These are phyloP conservation scores for Sphaerophoria taeniata DNA, from an alignment of 2,888 invertebrate species.

Conservation along the genomic window DNA sequence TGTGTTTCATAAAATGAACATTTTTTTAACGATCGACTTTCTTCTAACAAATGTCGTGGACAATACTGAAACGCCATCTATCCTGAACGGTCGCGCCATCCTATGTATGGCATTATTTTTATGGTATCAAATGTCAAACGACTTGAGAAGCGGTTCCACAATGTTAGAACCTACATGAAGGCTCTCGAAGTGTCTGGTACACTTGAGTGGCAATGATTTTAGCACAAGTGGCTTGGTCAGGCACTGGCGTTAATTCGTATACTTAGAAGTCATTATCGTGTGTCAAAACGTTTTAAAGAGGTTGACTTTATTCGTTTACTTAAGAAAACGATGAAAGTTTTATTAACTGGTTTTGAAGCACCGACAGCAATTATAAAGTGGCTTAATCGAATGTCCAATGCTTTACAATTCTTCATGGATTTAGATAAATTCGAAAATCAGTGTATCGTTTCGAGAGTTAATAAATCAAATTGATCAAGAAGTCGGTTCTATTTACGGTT, in stretches of 20 bases:
- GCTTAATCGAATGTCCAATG: constrained; percentile 34
- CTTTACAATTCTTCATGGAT: constrained; percentile 29
- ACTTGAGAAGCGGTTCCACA: neutral
- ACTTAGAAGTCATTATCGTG: constrained; percentile 60
- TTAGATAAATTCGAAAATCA: constrained; percentile 44
- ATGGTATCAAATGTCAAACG: constrained; percentile 39
- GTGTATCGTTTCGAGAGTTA: constrained; percentile 13
- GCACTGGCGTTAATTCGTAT: constrained; percentile 54
- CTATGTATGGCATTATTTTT: neutral
- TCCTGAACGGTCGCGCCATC: neutral
- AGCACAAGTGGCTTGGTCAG: constrained; percentile 50
- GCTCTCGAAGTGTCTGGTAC: constrained; percentile 36
- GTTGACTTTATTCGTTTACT: neutral
- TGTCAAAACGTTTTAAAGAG: constrained; percentile 59
- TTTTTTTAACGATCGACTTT: constrained; percentile 52
- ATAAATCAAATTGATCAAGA: constrained; percentile 53
- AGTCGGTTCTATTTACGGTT: constrained; percentile 49
- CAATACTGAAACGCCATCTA: constrained; percentile 27
- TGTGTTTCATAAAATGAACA: constrained; percentile 35
- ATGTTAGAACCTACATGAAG: no score
- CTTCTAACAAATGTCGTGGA: constrained; percentile 10
- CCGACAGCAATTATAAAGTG: constrained; percentile 49
- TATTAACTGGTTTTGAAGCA: constrained; percentile 36
- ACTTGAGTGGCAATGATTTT: constrained; percentile 37
- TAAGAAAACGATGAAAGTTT: constrained; percentile 51